phyloP scores from a whole-genome alignment of 2,888 invertebrate genomes.

The Diploptera punctata region DNA sequence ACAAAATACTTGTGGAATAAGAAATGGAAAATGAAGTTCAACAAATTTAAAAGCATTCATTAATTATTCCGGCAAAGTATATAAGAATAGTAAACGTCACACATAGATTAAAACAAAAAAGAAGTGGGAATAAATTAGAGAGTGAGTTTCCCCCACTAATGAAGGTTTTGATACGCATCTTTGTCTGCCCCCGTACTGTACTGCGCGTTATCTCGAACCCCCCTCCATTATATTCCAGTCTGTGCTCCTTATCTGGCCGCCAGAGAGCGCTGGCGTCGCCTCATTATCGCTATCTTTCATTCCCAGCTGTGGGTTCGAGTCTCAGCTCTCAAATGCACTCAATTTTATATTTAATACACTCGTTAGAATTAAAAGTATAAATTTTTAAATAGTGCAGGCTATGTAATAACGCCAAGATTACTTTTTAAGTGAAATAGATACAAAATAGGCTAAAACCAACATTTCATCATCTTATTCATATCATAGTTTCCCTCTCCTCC shows the following conservation, averaged over 20 bases:
- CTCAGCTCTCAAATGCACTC: too few relatives aligned
- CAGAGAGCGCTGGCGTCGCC: constrained; percentile 14
- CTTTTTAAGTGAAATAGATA: too few relatives aligned
- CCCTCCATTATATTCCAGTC: constrained; percentile 18
- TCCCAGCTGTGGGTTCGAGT: too few relatives aligned
- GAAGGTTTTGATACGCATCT: constrained; percentile 25
- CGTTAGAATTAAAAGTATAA: too few relatives aligned
- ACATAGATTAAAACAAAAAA: constrained; percentile 18
- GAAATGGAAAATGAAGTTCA: too few relatives aligned
- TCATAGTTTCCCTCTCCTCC: too few relatives aligned
- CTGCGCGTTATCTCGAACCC: constrained; percentile 4
- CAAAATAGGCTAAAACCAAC: too few relatives aligned
- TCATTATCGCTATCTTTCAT: background rate
- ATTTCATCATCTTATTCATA: too few relatives aligned
- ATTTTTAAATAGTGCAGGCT: too few relatives aligned
- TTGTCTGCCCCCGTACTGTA: constrained; percentile 9
- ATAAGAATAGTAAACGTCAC: constrained; percentile 11
- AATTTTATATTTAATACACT: too few relatives aligned
- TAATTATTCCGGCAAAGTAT: constrained; percentile 16
- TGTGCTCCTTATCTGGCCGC: constrained; percentile 28
- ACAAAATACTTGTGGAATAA: too few relatives aligned
- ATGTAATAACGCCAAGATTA: too few relatives aligned
- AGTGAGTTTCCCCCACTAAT: constrained; percentile 26
- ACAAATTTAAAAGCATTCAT: constrained; percentile 24
- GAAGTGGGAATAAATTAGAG: constrained; percentile 24